Evolutionary conservation across 2,797 vertebrate genomes (phyloP).

Genomic region (Syncerus caffer): DNA sequence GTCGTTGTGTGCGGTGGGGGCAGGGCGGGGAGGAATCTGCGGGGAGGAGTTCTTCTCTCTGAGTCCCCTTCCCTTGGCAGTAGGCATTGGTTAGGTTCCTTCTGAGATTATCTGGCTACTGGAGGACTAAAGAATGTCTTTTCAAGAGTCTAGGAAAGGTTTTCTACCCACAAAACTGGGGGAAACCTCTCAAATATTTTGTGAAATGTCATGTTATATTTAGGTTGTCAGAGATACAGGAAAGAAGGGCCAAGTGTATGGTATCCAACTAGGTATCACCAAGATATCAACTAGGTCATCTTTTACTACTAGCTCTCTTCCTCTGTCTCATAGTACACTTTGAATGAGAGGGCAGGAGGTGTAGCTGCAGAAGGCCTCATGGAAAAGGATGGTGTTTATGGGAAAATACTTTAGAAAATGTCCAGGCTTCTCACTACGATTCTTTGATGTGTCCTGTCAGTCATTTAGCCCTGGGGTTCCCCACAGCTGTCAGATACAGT

Average conservation of each 20-base stretch:
- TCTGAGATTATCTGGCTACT: background rate
- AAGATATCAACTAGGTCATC: background rate
- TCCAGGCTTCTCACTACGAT: background rate
- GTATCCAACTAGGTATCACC: background rate
- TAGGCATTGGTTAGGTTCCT: background rate
- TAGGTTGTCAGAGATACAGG: background rate
- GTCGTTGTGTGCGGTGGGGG: accelerated
- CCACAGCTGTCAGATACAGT: background rate
- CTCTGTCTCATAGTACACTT: background rate
- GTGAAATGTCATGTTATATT: background rate
- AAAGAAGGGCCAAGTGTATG: background rate
- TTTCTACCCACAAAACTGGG: background rate
- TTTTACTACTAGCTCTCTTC: background rate
- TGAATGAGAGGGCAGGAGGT: background rate
- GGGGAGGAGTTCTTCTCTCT: background rate
- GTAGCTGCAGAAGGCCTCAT: background rate
- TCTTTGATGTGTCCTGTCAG: background rate
- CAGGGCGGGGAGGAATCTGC: accelerated
- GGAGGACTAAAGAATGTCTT: background rate
- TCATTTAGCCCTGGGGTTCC: background rate
- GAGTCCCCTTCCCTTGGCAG: background rate
- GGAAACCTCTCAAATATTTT: background rate
- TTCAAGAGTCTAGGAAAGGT: background rate
- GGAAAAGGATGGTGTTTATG: background rate
- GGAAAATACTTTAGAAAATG: background rate